phyloP scores from a whole-genome alignment of 2,113 vertebrate genomes.

The Pardalotus punctatus region DNA sequence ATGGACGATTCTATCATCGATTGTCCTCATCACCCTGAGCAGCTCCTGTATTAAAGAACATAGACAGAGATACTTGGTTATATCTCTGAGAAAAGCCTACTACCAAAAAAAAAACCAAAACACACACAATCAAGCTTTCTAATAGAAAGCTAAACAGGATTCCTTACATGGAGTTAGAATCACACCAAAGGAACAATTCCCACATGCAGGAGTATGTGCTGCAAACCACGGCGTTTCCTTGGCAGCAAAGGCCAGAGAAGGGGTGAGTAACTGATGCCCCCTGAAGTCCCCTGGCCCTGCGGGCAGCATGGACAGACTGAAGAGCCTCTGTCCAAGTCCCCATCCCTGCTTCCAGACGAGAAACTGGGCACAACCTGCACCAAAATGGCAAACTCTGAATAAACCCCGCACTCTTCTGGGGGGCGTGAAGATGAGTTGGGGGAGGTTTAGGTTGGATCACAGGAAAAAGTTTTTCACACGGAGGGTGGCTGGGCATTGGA shows the following conservation, averaged over 20 bases:
- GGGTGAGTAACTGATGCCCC: fast-evolving
- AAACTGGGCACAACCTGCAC: background rate
- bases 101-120: background rate
- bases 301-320: background rate
- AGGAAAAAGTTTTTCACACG: background rate
- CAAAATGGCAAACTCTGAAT: background rate
- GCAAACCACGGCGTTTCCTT: fast-evolving
- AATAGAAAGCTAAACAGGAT: background rate
- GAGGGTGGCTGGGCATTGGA: background rate
- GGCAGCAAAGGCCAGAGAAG: background rate
- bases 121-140: background rate
- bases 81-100: background rate
- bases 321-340: background rate
- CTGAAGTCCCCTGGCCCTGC: background rate
- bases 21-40: conserved; percentile 91
- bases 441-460: background rate
- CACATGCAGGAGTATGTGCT: fast-evolving
- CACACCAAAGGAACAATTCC: background rate
- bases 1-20: conserved; percentile 95
- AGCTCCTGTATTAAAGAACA: conserved; percentile 79
- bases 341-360: background rate
- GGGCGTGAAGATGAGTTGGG: background rate
- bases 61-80: background rate
- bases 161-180: background rate
- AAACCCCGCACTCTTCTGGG: background rate